phyloP scores from a whole-genome alignment of 2,888 invertebrate genomes.

The Tetrapedia diversipes region DNA sequence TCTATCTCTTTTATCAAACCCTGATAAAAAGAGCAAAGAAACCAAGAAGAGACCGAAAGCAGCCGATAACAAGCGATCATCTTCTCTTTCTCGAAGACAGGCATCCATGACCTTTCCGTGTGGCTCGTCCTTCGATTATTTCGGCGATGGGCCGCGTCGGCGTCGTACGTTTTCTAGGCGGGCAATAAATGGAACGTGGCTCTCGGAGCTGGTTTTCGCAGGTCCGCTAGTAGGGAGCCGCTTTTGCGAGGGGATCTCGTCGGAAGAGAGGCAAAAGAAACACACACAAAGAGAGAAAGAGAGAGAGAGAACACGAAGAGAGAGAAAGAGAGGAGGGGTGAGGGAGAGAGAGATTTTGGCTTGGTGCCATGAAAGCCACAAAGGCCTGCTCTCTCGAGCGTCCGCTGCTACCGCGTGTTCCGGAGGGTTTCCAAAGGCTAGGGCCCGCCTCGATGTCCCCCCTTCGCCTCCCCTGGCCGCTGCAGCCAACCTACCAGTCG shows the following conservation, averaged over 20 bases:
- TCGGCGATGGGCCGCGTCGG: constrained; percentile 47
- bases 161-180: constrained; percentile 64
- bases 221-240: constrained; percentile 75
- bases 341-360: constrained; percentile 74
- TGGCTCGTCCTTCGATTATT: constrained; percentile 54
- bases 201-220: constrained; percentile 72
- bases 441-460: constrained; percentile 40
- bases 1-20: too few species aligned
- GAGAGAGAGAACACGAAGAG: not conserved
- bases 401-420: constrained; percentile 29
- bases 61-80: not conserved
- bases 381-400: constrained; percentile 66
- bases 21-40: too few species aligned
- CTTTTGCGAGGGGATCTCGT: constrained; percentile 71
- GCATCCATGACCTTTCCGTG: constrained; percentile 53
- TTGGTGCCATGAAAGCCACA: constrained; percentile 74
- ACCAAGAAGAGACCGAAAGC: not conserved
- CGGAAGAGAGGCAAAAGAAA: not conserved
- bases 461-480: constrained; percentile 6
- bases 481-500: constrained; percentile 48
- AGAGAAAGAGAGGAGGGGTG: not conserved
- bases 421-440: constrained; percentile 39
- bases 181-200: constrained; percentile 67
- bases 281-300: too few species aligned
- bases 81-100: not conserved